These are phyloP conservation scores for Sorex fumeus DNA, from an alignment of 2,113 vertebrate genomes.

Conservation along the genomic window DNA sequence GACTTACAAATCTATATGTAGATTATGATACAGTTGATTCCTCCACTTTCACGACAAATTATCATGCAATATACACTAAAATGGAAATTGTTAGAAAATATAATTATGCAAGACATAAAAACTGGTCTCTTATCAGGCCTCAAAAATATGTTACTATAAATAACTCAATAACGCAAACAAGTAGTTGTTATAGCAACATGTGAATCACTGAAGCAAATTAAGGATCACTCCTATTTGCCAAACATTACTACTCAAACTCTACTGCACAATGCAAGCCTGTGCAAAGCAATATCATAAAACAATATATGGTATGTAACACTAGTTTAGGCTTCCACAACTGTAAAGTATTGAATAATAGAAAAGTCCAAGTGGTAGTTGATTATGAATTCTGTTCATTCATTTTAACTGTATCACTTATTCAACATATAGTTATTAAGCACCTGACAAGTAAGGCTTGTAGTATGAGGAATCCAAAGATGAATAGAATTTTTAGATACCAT, in stretches of 20 bases:
- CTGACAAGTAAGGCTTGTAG: neutral
- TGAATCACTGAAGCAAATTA: slow-evolving; percentile 75
- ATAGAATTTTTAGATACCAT: slow-evolving; percentile 37
- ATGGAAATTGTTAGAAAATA: slow-evolving; percentile 51
- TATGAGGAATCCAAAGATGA: slow-evolving; percentile 32
- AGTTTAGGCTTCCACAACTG: neutral
- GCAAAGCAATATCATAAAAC: slow-evolving; percentile 60
- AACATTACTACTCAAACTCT: slow-evolving; percentile 61
- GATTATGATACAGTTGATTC: slow-evolving; percentile 4
- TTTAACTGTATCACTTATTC: slow-evolving; percentile 36
- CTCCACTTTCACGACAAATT: neutral
- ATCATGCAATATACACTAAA: slow-evolving; percentile 44
- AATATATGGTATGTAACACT: neutral
- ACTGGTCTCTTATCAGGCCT: slow-evolving; percentile 59
- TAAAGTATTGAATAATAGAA: neutral
- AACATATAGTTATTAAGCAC: slow-evolving; percentile 55
- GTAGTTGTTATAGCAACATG: slow-evolving; percentile 64
- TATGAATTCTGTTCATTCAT: slow-evolving; percentile 44
- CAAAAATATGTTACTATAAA: slow-evolving; percentile 71
- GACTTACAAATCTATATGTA: neutral
- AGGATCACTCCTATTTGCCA: slow-evolving; percentile 72
- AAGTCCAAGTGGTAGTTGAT: neutral
- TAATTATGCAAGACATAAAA: slow-evolving; percentile 40
- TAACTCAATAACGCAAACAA: slow-evolving; percentile 76
- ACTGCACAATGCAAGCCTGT: neutral